Percentiles rank a stretch among this genome's conserved stretches.
Conservation (phyloP, 2,113 vertebrate species). For the Passer montanus region DNA sequence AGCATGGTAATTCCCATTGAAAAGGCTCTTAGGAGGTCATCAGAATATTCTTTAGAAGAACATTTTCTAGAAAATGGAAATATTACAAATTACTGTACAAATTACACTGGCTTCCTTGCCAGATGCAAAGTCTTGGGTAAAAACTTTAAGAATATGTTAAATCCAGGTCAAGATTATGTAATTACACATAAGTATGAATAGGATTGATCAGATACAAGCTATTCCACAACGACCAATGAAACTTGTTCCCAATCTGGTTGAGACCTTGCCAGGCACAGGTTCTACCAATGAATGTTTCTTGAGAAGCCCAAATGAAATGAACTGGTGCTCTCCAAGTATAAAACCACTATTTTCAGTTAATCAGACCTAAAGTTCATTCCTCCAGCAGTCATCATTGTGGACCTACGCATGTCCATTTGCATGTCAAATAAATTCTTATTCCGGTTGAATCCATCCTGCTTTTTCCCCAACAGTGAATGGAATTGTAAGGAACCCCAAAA, state of each 20-base stretch:
- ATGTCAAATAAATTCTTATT: neutral
- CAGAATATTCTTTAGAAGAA: neutral
- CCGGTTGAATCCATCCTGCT: neutral
- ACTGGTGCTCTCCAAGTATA: fast-evolving
- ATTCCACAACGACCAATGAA: neutral
- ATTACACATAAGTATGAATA: neutral
- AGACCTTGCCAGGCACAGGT: neutral
- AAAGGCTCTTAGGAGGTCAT: neutral
- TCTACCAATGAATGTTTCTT: neutral
- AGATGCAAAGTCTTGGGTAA: neutral
- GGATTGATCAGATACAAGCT: neutral
- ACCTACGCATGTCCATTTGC: neutral
- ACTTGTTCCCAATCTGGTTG: neutral
- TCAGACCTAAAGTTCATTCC: neutral
- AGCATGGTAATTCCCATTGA: neutral
- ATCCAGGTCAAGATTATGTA: neutral
- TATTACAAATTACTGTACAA: neutral
- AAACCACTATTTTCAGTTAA: neutral
- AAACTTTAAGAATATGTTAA: neutral
- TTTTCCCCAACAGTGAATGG: neutral
- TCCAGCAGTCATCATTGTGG: neutral
- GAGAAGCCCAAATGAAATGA: neutral
- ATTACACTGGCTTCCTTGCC: neutral
- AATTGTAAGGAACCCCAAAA: neutral
- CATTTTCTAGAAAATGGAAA: neutral